A percentile compares a stretch with the other conserved stretches of the same genome.
Evolutionary conservation across 2,888 invertebrate genomes (phyloP).

Genomic region (Limnephilus marmoratus): DNA sequence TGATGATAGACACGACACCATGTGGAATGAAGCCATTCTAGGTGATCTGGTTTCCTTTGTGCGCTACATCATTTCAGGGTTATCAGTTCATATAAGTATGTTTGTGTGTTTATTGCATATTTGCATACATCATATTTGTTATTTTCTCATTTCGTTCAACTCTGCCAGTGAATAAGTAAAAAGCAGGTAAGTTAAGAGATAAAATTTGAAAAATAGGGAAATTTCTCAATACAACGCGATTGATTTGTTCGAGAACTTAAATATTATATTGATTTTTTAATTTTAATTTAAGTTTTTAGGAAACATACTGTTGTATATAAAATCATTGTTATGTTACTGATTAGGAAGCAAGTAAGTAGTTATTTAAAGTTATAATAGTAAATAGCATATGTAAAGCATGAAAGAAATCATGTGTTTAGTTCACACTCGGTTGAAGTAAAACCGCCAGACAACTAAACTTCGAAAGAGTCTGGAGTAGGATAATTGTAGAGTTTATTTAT

Average conservation of each 20-base stretch:
- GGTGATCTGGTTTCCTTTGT: conserved; percentile 7
- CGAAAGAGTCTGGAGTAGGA: too few relatives aligned
- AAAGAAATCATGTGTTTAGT: too few relatives aligned
- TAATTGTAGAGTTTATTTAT: too few relatives aligned
- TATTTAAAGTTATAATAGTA: too few relatives aligned
- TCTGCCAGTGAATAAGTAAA: not conserved
- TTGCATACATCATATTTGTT: not conserved
- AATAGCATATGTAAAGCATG: too few relatives aligned
- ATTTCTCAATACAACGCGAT: not conserved
- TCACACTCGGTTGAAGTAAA: too few relatives aligned
- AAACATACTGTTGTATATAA: too few relatives aligned
- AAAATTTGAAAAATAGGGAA: not conserved
- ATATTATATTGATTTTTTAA: too few relatives aligned
- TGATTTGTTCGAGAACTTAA: not conserved
- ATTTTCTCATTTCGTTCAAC: not conserved
- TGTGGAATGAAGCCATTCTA: conserved; percentile 10
- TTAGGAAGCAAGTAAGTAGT: too few relatives aligned
- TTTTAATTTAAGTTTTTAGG: too few relatives aligned
- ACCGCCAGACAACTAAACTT: too few relatives aligned
- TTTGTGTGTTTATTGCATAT: not conserved
- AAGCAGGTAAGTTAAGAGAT: not conserved
- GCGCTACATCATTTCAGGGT: conserved; percentile 22
- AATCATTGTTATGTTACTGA: too few relatives aligned
- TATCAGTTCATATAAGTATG: not conserved
- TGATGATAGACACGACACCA: conserved; percentile 12